Evolutionary conservation across 2,797 vertebrate species (phyloP).

Genomic region (Chiloscyllium punctatum): DNA sequence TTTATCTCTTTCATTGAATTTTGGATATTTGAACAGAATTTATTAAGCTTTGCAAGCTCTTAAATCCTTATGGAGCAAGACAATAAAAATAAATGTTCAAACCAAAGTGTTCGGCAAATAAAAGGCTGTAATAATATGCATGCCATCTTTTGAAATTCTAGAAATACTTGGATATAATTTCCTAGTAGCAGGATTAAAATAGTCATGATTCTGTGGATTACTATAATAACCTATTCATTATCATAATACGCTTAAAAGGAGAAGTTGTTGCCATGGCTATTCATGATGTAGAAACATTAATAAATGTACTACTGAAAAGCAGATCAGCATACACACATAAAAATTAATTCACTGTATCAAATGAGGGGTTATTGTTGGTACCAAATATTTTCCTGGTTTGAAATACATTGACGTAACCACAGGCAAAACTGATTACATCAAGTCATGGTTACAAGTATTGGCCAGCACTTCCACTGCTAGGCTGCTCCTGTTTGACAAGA

Average conservation of each 20-base stretch:
- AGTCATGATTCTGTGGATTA: conserved; percentile 30
- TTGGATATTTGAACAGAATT: conserved; percentile 20
- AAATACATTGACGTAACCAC: not conserved
- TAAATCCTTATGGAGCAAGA: not conserved
- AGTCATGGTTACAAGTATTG: not conserved
- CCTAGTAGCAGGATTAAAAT: conserved; percentile 22
- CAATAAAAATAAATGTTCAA: conserved; percentile 6
- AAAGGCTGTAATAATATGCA: conserved; percentile 21
- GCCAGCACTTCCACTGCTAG: too few species aligned
- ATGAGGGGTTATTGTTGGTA: not conserved
- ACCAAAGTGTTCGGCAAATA: not conserved
- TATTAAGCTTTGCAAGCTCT: conserved; percentile 31
- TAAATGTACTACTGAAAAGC: conserved; percentile 27
- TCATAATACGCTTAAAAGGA: conserved; percentile 17
- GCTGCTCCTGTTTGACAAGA: not conserved
- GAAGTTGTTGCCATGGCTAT: conserved; percentile 30
- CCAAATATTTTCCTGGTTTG: not conserved
- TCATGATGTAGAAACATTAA: conserved; percentile 19
- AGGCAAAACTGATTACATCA: not conserved
- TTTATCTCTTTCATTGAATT: conserved; percentile 31
- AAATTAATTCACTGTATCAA: not conserved
- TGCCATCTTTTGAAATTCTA: conserved; percentile 20
- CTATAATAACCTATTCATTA: conserved; percentile 36
- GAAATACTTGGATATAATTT: conserved; percentile 4
- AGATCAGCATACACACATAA: conserved; percentile 1